Percentiles rank a stretch among this genome's conserved stretches.
Conservation (phyloP, 35 echinoderm and acorn worm species). For the Ophiothrix spiculata region DNA sequence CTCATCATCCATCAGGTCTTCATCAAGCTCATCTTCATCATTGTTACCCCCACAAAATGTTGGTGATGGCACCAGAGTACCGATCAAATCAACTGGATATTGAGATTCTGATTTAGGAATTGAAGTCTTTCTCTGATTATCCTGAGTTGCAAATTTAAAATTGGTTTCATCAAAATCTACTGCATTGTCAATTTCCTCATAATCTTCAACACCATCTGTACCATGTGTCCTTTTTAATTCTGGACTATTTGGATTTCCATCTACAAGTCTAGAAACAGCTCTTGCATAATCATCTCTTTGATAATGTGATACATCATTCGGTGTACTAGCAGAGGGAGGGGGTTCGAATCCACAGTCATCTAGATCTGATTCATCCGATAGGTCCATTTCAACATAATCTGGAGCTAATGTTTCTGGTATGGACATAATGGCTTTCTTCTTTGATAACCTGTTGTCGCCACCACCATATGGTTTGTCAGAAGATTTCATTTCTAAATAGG, state of each 20-base stretch:
- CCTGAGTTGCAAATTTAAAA: neutral
- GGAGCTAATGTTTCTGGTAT: neutral
- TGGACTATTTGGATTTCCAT: neutral
- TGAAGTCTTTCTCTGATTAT: neutral
- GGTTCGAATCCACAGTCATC: neutral
- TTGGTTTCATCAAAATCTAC: neutral
- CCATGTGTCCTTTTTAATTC: neutral
- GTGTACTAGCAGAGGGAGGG: neutral
- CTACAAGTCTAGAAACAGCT: neutral
- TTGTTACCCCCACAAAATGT: constrained; percentile 12
- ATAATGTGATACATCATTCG: neutral
- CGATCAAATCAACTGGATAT: constrained; percentile 14
- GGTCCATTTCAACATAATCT: neutral
- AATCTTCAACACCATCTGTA: neutral
- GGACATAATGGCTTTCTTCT: neutral
- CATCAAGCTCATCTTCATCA: neutral
- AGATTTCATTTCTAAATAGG: too few relatives aligned
- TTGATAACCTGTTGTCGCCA: neutral
- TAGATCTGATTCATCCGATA: too few relatives aligned
- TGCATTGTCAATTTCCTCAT: neutral
- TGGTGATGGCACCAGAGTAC: constrained; percentile 11
- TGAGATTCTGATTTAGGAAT: constrained; percentile 31
- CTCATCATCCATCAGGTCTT: too few relatives aligned
- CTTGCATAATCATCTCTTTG: neutral
- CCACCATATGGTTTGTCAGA: neutral